Conservation (phyloP, 2,113 vertebrate species). For the Oryzias celebensis region DNA sequence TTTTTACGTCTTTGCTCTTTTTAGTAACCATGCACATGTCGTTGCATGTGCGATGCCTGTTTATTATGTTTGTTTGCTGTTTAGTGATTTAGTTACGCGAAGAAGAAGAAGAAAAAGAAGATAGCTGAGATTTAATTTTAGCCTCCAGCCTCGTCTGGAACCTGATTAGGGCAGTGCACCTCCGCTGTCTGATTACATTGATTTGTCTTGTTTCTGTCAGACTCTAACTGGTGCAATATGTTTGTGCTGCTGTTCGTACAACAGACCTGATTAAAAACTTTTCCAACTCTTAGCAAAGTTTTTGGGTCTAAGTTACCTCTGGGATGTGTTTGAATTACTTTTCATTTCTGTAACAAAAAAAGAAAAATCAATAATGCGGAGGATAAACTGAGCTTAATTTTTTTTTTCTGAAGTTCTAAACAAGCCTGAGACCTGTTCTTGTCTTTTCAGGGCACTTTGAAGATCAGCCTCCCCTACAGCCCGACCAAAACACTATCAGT, state of each 20-base stretch:
- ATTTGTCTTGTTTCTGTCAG: constrained; percentile 55
- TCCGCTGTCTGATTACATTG: constrained; percentile 51
- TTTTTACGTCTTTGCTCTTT: not conserved
- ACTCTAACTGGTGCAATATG: constrained; percentile 44
- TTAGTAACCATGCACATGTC: constrained; percentile 8
- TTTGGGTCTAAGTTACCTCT: not conserved
- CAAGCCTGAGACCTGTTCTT: constrained; percentile 26
- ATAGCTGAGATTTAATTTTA: constrained; percentile 57
- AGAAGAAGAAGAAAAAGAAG: constrained; percentile 8
- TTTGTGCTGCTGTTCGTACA: constrained; percentile 27
- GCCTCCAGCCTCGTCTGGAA: constrained; percentile 47
- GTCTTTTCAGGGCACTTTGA: constrained; percentile 89
- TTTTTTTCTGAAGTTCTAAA: constrained; percentile 5
- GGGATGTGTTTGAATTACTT: too few relatives aligned
- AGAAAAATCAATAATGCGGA: not conserved
- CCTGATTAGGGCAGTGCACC: constrained; percentile 53
- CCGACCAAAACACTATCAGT: constrained; percentile 98
- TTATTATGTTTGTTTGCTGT: constrained; percentile 26
- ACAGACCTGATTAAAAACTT: constrained; percentile 25
- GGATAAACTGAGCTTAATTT: not conserved
- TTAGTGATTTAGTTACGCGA: constrained; percentile 57
- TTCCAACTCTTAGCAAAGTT: constrained; percentile 10
- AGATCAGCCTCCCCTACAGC: constrained; percentile 98
- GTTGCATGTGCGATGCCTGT: constrained; percentile 4
- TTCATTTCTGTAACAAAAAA: too few relatives aligned